Evolutionary conservation across 1,140 invertebrate species (phyloP).

Genomic region (Brachionus asplanchnoidis): DNA sequence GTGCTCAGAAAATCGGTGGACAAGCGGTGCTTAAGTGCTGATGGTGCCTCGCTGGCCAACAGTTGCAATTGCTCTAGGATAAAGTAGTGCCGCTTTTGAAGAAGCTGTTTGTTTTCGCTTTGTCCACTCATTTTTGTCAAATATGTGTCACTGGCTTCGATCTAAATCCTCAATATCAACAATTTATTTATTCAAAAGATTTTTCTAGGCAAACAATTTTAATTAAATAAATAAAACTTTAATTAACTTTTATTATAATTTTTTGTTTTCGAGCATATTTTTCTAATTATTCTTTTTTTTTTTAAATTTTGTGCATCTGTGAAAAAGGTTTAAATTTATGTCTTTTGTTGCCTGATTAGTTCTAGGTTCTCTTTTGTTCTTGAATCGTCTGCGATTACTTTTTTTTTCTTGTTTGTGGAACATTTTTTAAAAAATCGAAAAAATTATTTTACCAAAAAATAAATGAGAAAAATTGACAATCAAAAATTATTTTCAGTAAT

Average conservation of each 20-base stretch:
- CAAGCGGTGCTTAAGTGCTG: background rate
- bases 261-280: background rate
- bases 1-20: slow-evolving; percentile 23
- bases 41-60: background rate
- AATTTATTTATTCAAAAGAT: background rate
- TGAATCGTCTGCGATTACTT: too few relatives aligned
- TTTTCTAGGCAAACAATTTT: background rate
- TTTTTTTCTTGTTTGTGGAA: too few relatives aligned
- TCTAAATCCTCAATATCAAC: background rate
- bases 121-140: background rate
- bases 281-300: too few relatives aligned
- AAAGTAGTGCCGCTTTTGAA: slow-evolving; percentile 24
- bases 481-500: too few relatives aligned
- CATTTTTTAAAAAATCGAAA: too few relatives aligned
- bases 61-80: background rate
- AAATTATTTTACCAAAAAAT: too few relatives aligned
- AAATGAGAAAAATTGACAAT: too few relatives aligned
- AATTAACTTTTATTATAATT: background rate
- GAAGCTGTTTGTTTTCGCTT: background rate
- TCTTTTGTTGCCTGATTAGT: too few relatives aligned
- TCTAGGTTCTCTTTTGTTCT: too few relatives aligned
- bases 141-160: background rate
- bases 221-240: background rate
- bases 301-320: too few relatives aligned
- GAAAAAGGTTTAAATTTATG: too few relatives aligned